Evolutionary conservation across 1,140 invertebrate genomes (phyloP).

Genomic region (Marisa cornuarietis): DNA sequence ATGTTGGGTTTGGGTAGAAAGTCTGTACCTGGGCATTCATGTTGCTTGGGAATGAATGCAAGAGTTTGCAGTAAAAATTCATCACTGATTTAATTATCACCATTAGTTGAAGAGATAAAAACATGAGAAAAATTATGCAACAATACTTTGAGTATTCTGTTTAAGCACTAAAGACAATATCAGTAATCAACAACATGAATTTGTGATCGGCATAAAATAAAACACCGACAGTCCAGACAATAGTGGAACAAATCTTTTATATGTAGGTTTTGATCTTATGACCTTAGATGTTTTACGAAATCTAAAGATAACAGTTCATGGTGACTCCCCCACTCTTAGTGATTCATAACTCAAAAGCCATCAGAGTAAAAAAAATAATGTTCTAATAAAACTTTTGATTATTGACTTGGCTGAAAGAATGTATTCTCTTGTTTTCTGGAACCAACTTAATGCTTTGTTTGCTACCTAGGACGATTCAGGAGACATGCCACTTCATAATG

Average conservation of each 20-base stretch:
- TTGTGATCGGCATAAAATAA: background rate
- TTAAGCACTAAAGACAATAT: background rate
- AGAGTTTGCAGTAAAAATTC: too few species aligned
- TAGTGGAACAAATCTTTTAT: background rate
- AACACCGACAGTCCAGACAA: background rate
- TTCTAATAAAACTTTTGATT: background rate
- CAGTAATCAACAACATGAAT: background rate
- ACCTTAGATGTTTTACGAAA: too few species aligned
- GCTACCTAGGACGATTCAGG: conserved; percentile 40
- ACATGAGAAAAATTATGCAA: background rate
- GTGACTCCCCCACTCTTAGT: background rate
- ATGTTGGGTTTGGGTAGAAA: background rate
- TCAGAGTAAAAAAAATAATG: background rate
- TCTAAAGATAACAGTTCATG: background rate
- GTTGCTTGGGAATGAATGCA: too few species aligned
- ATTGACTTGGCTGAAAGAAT: background rate
- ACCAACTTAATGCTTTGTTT: background rate
- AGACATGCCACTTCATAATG: conserved; percentile 51
- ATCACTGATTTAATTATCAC: too few species aligned
- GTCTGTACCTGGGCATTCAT: background rate
- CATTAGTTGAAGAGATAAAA: too few species aligned
- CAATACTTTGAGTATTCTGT: background rate
- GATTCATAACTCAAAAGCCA: background rate
- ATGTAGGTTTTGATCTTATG: background rate
- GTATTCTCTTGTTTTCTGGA: background rate